Evolutionary conservation across 2,113 vertebrate species (phyloP).

Genomic region (Lates calcarifer): DNA sequence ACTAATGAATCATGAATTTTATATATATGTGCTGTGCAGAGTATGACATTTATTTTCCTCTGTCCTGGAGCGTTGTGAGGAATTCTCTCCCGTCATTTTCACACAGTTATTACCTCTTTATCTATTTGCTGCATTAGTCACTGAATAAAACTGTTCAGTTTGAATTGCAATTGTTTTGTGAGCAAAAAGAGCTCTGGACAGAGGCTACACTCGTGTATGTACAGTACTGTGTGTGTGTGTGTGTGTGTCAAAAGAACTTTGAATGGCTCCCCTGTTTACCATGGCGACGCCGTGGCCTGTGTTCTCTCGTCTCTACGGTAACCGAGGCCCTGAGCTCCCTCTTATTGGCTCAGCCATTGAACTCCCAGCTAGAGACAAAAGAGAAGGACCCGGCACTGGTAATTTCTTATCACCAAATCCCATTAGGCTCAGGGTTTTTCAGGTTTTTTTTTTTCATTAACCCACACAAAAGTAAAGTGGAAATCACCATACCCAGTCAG

Average conservation of each 20-base stretch:
- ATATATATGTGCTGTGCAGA: too few relatives aligned
- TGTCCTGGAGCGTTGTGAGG: neutral
- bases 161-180: conserved; percentile 25
- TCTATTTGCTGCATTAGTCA: neutral
- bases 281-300: conserved; percentile 92
- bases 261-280: conserved; percentile 94
- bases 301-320: conserved; percentile 98
- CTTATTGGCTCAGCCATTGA: conserved; percentile 95
- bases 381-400: conserved; percentile 86
- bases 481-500: conserved; percentile 77
- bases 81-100: neutral
- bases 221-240: conserved; percentile 19
- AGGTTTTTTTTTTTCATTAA: conserved; percentile 73
- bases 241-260: conserved; percentile 88
- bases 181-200: conserved; percentile 10
- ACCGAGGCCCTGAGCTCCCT: conserved; percentile 92
- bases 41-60: neutral
- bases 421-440: conserved; percentile 83
- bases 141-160: conserved; percentile 11
- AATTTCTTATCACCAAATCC: conserved; percentile 89
- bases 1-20: neutral
- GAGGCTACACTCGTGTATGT: neutral
- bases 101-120: neutral
- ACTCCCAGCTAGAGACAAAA: conserved; percentile 96
- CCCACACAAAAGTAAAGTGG: conserved; percentile 84